These are phyloP conservation scores for Drosophila peninsularis DNA, from an alignment of 2,888 invertebrate species.

Conservation along the genomic window DNA sequence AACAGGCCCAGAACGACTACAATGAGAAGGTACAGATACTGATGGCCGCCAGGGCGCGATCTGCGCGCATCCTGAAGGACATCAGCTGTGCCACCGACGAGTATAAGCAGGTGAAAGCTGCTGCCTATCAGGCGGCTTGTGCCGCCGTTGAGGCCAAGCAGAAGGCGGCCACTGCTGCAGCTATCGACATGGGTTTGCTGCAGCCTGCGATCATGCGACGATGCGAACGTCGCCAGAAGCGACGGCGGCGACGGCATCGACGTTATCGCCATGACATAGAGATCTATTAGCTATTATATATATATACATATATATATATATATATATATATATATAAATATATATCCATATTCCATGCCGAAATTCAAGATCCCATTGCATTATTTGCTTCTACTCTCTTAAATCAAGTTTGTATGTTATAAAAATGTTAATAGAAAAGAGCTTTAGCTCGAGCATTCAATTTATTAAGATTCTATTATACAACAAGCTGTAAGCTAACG, in stretches of 20 bases:
- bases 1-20: conserved; percentile 87
- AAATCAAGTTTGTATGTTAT: neutral
- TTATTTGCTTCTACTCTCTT: neutral
- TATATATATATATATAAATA: neutral
- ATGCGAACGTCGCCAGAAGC: neutral
- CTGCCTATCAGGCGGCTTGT: conserved; percentile 88
- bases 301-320: neutral
- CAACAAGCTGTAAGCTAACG: neutral
- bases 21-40: conserved; percentile 88
- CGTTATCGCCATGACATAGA: too few species aligned
- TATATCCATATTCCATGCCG: neutral
- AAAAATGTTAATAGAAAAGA: neutral
- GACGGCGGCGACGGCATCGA: neutral
- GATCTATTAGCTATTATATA: too few species aligned
- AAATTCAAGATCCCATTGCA: neutral
- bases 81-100: conserved; percentile 87
- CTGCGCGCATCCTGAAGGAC: conserved; percentile 87
- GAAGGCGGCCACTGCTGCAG: conserved; percentile 9
- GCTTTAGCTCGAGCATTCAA: neutral
- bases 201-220: neutral
- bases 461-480: too few species aligned
- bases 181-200: accelerated
- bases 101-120: conserved; percentile 88
- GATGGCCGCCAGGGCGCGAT: conserved; percentile 87
- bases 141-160: conserved; percentile 24